Evolutionary conservation across 1,140 invertebrate species (phyloP).

Genomic region (Maniola jurtina): DNA sequence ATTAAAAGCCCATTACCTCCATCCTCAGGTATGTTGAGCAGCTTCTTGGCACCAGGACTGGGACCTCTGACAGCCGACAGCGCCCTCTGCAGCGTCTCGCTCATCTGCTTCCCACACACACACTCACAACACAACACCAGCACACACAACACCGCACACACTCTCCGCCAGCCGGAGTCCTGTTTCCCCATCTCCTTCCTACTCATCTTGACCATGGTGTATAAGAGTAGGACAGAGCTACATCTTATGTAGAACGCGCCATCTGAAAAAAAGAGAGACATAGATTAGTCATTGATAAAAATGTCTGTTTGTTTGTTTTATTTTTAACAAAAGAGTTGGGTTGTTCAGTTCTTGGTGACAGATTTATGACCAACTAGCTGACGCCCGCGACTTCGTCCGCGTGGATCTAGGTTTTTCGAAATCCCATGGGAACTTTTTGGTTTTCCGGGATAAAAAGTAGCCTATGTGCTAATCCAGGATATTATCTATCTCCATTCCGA

Average conservation of each 20-base stretch:
- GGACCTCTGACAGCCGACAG: slow-evolving; percentile 74
- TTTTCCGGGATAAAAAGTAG: no score
- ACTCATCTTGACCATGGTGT: slow-evolving; percentile 25
- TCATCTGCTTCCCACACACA: slow-evolving; percentile 70
- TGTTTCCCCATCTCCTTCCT: slow-evolving; percentile 48
- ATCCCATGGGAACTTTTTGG: no score
- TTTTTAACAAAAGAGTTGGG: not conserved
- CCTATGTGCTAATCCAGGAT: no score
- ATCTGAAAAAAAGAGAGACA: slow-evolving; percentile 49
- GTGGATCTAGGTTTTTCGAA: no score
- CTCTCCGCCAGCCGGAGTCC: slow-evolving; percentile 57
- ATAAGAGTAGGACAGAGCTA: slow-evolving; percentile 14
- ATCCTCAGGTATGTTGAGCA: slow-evolving; percentile 78
- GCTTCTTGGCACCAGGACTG: slow-evolving; percentile 76
- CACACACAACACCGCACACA: slow-evolving; percentile 50
- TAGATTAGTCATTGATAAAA: not conserved
- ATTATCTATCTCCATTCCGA: no score
- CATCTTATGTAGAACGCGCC: slow-evolving; percentile 29
- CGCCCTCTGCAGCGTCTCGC: slow-evolving; percentile 76
- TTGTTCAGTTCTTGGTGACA: no score
- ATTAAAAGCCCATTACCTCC: slow-evolving; percentile 56
- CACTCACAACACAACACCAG: slow-evolving; percentile 51
- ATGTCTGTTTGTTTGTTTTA: not conserved
- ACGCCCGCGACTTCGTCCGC: no score
- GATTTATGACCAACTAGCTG: no score